Evolutionary conservation across 2,113 vertebrate species (phyloP).

Genomic region (Clarias batrachus): DNA sequence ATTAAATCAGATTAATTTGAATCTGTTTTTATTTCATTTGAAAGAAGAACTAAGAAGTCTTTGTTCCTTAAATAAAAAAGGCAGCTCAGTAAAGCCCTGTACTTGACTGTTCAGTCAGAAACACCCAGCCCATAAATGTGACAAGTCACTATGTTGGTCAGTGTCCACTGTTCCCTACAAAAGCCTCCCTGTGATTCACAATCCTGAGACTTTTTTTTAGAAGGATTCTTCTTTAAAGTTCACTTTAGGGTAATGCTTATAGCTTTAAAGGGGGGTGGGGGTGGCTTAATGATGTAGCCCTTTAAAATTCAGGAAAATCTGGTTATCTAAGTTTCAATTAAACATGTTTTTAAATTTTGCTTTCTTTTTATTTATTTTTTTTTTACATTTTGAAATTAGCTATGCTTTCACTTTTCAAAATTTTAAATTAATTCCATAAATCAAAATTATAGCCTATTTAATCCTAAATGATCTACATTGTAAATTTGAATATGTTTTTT

Average conservation of each 20-base stretch:
- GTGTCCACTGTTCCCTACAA: slow-evolving; percentile 5
- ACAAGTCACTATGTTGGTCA: slow-evolving; percentile 5
- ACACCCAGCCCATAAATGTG: slow-evolving; percentile 26
- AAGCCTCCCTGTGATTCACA: not conserved
- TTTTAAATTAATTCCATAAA: not conserved
- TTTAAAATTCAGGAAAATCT: not conserved
- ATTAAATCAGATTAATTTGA: not conserved
- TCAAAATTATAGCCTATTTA: no score
- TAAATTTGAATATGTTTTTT: not conserved
- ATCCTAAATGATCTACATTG: not conserved
- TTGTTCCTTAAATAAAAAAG: slow-evolving; percentile 18
- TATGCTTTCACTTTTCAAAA: no score
- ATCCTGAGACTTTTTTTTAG: slow-evolving; percentile 10
- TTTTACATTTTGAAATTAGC: not conserved
- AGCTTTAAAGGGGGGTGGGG: not conserved
- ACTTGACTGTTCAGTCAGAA: not conserved
- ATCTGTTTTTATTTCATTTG: not conserved
- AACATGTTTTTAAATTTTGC: not conserved
- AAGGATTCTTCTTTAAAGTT: not conserved
- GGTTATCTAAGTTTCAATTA: not conserved
- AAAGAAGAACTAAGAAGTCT: slow-evolving; percentile 19
- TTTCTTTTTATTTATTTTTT: not conserved
- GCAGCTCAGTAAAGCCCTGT: not conserved
- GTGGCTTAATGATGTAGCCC: no score
- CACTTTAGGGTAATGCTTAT: not conserved